phyloP scores from a whole-genome alignment of 2,113 vertebrate genomes.

The Heterotis niloticus region DNA sequence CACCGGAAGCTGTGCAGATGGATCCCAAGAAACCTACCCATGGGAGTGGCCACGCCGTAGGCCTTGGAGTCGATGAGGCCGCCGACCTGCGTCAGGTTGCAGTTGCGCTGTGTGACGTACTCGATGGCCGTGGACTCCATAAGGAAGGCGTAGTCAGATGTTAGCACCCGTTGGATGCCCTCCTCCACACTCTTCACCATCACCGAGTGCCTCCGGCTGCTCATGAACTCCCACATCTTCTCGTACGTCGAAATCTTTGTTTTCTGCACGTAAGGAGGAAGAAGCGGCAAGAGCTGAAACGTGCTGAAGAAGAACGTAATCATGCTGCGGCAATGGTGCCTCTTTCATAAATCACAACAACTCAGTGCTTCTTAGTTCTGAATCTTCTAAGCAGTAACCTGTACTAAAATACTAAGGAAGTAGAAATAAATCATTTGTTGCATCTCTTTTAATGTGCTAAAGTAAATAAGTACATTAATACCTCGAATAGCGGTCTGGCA shows the following conservation, averaged over 20 bases:
- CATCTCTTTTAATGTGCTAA: too few species aligned
- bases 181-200: conserved; percentile 94
- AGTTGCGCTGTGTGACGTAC: conserved; percentile 95
- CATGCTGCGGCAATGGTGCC: too few species aligned
- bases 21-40: conserved; percentile 72
- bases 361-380: too few species aligned
- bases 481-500: too few species aligned
- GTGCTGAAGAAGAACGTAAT: too few species aligned
- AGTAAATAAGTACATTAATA: too few species aligned
- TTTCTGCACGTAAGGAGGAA: not conserved
- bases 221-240: conserved; percentile 99
- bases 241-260: conserved; percentile 48
- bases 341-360: too few species aligned
- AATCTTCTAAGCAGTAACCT: too few species aligned
- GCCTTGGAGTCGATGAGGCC: conserved; percentile 97
- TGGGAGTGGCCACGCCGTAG: conserved; percentile 93
- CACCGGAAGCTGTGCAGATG: not conserved
- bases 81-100: conserved; percentile 94
- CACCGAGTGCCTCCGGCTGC: conserved; percentile 89
- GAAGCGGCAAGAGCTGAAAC: conserved; percentile 20
- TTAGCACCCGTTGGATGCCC: conserved; percentile 89
- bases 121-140: conserved; percentile 98
- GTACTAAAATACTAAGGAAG: too few species aligned
- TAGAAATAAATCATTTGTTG: too few species aligned
- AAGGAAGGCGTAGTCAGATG: conserved; percentile 93